Evolutionary conservation across 2,797 vertebrate genomes (phyloP).

Genomic region (Manis crassicaudata): DNA sequence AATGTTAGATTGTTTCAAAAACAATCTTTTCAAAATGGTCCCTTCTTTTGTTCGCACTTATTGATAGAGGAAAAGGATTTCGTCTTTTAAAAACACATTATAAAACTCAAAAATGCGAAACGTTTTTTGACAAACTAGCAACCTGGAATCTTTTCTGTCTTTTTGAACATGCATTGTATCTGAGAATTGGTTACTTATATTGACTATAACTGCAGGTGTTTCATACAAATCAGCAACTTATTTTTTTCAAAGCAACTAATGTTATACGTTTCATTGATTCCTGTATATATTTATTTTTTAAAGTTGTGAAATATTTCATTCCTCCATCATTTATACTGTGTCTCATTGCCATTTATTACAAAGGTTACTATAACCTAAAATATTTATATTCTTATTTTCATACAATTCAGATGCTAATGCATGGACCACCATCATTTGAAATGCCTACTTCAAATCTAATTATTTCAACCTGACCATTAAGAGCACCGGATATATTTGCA

Average conservation of each 20-base stretch:
- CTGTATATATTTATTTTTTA: slow-evolving; percentile 42
- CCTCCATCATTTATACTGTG: background rate
- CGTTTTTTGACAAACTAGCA: background rate
- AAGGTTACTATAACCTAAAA: background rate
- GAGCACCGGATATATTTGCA: slow-evolving; percentile 57
- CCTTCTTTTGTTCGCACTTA: slow-evolving; percentile 50
- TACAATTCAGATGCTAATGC: background rate
- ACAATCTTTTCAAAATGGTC: slow-evolving; percentile 49
- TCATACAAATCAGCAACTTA: background rate
- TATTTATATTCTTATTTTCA: slow-evolving; percentile 9
- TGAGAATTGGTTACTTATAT: background rate
- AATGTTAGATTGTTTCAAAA: slow-evolving; percentile 70
- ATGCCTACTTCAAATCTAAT: slow-evolving; percentile 54
- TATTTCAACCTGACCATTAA: slow-evolving; percentile 54
- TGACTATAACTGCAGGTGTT: background rate
- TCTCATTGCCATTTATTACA: background rate
- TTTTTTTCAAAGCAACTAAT: slow-evolving; percentile 39
- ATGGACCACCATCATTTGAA: background rate
- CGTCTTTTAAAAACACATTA: slow-evolving; percentile 31
- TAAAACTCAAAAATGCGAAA: slow-evolving; percentile 28
- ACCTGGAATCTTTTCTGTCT: background rate
- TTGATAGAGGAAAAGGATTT: background rate
- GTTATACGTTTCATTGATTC: background rate
- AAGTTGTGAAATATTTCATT: slow-evolving; percentile 32
- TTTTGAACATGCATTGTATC: background rate